Evolutionary conservation across 1,140 invertebrate species (phyloP).

Genomic region (Acarapis woodi): DNA sequence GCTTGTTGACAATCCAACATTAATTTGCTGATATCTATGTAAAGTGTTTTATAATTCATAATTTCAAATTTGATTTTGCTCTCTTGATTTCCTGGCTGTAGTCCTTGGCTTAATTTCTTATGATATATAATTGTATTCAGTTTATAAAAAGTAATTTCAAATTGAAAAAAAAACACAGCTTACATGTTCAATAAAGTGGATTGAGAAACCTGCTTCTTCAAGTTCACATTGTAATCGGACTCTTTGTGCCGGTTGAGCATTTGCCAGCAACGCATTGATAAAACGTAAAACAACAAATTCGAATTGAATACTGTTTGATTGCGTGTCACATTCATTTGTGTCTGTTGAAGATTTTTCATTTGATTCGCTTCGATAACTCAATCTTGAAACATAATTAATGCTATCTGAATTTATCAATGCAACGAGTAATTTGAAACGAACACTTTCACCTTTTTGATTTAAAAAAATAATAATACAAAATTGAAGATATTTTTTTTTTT

Average conservation of each 20-base stretch:
- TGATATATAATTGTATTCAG: not conserved
- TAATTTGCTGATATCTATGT: conserved; percentile 34
- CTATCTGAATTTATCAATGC: conserved; percentile 31
- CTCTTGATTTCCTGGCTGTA: conserved; percentile 17
- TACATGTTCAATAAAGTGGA: conserved; percentile 35
- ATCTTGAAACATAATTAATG: not conserved
- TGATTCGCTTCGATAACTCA: too few relatives aligned
- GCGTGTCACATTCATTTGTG: too few relatives aligned
- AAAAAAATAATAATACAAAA: too few relatives aligned
- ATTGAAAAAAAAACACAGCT: conserved; percentile 5
- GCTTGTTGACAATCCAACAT: conserved; percentile 25
- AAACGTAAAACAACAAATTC: conserved; percentile 52
- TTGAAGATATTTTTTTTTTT: too few relatives aligned
- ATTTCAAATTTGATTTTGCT: conserved; percentile 28
- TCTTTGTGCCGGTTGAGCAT: conserved; percentile 35
- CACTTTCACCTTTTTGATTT: too few relatives aligned
- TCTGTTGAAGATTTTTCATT: too few relatives aligned
- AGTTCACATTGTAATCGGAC: conserved; percentile 68
- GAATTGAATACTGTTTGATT: conserved; percentile 21
- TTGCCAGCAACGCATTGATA: conserved; percentile 46
- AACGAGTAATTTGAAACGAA: conserved; percentile 49
- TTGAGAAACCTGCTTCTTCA: conserved; percentile 47
- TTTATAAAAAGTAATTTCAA: not conserved
- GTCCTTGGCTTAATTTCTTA: not conserved
- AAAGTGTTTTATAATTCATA: conserved; percentile 32